Base-by-base conservation (phyloP, 2,888 invertebrate genomes). In the Phasia obesa region DNA sequence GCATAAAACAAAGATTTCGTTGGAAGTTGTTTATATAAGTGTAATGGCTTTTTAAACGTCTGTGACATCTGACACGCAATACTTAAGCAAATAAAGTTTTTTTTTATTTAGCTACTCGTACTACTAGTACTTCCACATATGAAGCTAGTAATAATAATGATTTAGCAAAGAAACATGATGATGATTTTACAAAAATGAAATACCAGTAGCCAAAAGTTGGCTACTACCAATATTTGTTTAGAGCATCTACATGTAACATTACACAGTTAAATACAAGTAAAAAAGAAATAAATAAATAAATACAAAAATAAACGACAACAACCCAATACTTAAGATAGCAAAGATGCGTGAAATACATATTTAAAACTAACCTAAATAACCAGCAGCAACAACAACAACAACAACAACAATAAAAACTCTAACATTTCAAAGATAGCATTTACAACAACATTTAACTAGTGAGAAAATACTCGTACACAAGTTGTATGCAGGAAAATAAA, bases 311-410 rank as follows among this genome's bases (percentile, higher is more conserved):
- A 38, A 70, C 81, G 11, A 51, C 64, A 51, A 65, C 65, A 42
- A 44, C n/a, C 38, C 59, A 57, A 74, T 62, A 62, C 70, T 71
- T 69, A 44, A 71, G 79, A 75, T 79, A 71, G 75, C 67, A 60
- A 79, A 83, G 83, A 83, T 83, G 83, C 83, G 83, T 83, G 75
- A 83, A 83, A 83, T 83, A 79, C 65, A 79, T 79, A 81, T 64
- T 75, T 57, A 70, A 81, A 80, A 73, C 27, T 79, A 83, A 83
- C 83, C 83, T 47, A 83, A 83, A 83, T 83, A 83, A 67, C 59
- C 59, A 64, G 35, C 71, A 74, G 64, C 64, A 21, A 71, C 71
- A 59, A 25, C 47, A 65, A n/a, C 59, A 64, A 25, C 71, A 74
- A 69, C 64, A 21, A 71, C 71, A 59, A 25, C 47, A 65, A n/a